Conservation (phyloP, 2,888 invertebrate genomes). For the Kryphioiulus occultus region DNA sequence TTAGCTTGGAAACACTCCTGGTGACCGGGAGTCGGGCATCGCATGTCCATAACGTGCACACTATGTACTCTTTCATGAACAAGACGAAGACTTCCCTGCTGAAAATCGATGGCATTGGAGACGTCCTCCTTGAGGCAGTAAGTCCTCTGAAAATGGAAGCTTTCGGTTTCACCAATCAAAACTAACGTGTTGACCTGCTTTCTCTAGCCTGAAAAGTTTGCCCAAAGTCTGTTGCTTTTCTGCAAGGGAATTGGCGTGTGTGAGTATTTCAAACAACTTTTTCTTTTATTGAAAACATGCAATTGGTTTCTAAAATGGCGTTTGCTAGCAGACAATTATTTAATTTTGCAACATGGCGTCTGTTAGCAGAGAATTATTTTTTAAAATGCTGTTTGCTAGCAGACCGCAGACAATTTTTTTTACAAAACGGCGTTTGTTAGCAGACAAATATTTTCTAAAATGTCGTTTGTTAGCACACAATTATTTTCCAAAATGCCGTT, state of each 20-base stretch:
- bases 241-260: constrained; percentile 84
- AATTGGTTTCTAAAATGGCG: no score
- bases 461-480: no score
- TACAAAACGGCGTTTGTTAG: no score
- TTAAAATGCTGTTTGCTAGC: no score
- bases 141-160: constrained; percentile 59
- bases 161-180: background rate
- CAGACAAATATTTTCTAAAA: no score
- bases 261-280: constrained; percentile 56
- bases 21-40: constrained; percentile 81
- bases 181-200: constrained; percentile 43
- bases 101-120: constrained; percentile 85
- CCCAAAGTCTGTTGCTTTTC: constrained; percentile 84
- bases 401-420: no score
- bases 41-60: constrained; percentile 80
- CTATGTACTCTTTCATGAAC: constrained; percentile 78
- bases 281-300: background rate
- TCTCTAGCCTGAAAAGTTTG: constrained; percentile 82
- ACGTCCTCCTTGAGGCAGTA: constrained; percentile 84
- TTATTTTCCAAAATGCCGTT: no score
- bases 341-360: no score
- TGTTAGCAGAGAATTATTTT: no score
- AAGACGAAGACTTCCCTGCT: constrained; percentile 83
- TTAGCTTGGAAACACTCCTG: constrained; percentile 75
- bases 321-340: no score